These are phyloP conservation scores for Chamaea fasciata DNA, from an alignment of 2,113 vertebrate genomes.

Conservation along the genomic window DNA sequence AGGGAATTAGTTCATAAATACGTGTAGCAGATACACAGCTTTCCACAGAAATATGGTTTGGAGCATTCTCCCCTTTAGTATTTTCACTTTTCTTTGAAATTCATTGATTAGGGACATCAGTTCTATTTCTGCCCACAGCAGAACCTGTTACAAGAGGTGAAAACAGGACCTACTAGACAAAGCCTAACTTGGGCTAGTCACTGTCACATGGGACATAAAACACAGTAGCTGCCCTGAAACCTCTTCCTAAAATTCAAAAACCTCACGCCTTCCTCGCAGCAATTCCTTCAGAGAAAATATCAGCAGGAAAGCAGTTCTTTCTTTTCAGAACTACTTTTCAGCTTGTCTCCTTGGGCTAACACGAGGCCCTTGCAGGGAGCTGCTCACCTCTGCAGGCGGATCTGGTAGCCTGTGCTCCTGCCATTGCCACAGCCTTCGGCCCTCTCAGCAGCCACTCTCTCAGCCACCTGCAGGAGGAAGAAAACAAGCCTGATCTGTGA, in stretches of 20 bases:
- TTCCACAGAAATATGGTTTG: background rate
- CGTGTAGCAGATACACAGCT: background rate
- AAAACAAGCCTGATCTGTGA: background rate
- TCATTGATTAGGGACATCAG: background rate
- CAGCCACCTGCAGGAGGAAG: slow-evolving; percentile 81
- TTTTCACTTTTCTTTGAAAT: background rate
- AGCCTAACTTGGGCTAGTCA: background rate
- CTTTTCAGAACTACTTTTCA: background rate
- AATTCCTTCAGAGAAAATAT: background rate
- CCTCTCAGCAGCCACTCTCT: slow-evolving; percentile 91
- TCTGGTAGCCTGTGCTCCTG: slow-evolving; percentile 94
- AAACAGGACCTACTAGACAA: background rate
- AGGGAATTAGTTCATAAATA: background rate
- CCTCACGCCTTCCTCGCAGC: background rate
- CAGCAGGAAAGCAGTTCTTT: background rate
- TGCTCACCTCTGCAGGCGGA: slow-evolving; percentile 89
- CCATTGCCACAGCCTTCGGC: slow-evolving; percentile 87
- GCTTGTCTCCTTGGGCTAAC: background rate
- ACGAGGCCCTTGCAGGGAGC: background rate
- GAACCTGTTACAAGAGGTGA: background rate
- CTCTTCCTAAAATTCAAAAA: background rate
- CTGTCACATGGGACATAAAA: rapidly evolving
- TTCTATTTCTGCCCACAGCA: background rate
- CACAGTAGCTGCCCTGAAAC: background rate
- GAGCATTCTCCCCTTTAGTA: background rate